phyloP scores from a whole-genome alignment of 2,797 vertebrate genomes.

The Tachyglossus aculeatus region DNA sequence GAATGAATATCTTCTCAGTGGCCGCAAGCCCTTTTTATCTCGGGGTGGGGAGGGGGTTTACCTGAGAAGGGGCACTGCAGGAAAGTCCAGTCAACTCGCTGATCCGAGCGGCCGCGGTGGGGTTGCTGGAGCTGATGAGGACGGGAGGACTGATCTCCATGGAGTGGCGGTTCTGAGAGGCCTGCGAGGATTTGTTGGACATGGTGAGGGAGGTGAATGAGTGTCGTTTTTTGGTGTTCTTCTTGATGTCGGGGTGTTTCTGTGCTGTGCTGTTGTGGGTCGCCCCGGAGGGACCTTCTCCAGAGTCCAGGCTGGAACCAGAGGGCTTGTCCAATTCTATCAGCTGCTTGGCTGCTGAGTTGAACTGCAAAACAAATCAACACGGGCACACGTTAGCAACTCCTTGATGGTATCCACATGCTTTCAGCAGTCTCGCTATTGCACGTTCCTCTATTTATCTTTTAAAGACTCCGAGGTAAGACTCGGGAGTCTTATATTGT shows the following conservation, averaged over 20 bases:
- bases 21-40: rapidly evolving
- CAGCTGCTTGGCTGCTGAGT: slow-evolving; percentile 92
- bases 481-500: too few species aligned
- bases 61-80: slow-evolving; percentile 97
- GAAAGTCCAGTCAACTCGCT: slow-evolving; percentile 94
- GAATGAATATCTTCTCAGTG: too few species aligned
- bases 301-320: slow-evolving; percentile 78
- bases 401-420: background rate
- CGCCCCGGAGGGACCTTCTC: slow-evolving; percentile 84
- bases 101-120: slow-evolving; percentile 93
- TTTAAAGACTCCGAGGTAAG: too few species aligned
- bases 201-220: slow-evolving; percentile 98
- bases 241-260: slow-evolving; percentile 89
- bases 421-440: rapidly evolving
- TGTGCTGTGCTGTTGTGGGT: slow-evolving; percentile 83
- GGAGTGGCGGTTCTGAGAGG: slow-evolving; percentile 94
- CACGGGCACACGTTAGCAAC: background rate
- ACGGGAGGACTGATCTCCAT: slow-evolving; percentile 99
- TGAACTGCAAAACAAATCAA: slow-evolving; percentile 81
- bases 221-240: slow-evolving; percentile 98
- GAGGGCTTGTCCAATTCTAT: slow-evolving; percentile 95
- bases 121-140: slow-evolving; percentile 98
- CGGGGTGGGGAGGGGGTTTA: too few species aligned
- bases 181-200: slow-evolving; percentile 94
- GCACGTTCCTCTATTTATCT: background rate